These are phyloP conservation scores for Stegostoma tigrinum DNA, from an alignment of 2,113 vertebrate genomes.

Conservation along the genomic window DNA sequence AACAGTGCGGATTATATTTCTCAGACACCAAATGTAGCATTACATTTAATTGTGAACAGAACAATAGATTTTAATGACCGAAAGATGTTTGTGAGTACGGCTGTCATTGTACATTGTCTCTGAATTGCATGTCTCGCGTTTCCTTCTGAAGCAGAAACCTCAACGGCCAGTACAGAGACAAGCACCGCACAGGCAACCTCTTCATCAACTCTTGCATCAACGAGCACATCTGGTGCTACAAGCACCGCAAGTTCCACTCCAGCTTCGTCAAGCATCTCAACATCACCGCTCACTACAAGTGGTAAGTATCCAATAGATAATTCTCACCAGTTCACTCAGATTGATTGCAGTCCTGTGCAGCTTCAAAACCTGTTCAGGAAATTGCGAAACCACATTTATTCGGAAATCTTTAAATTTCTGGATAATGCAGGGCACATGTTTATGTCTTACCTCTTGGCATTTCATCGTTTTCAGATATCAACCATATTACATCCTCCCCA, in stretches of 20 bases:
- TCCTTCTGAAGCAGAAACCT: not conserved
- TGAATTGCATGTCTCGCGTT: not conserved
- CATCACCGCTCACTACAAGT: not conserved
- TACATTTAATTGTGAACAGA: not conserved
- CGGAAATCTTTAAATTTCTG: no score
- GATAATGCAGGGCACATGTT: no score
- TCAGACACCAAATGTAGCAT: no score
- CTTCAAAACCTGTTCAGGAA: no score
- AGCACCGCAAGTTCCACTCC: not conserved
- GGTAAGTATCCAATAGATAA: not conserved
- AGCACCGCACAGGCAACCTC: not conserved
- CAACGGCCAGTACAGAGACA: not conserved
- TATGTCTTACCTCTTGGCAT: no score
- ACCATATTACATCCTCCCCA: no score
- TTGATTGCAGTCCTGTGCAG: no score
- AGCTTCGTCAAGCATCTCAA: not conserved
- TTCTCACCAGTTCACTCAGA: no score
- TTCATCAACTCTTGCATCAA: not conserved
- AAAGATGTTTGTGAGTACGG: not conserved
- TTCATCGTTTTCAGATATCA: no score
- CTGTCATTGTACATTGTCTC: not conserved
- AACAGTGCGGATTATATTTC: accelerated
- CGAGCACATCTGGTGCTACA: not conserved
- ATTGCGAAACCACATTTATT: no score
- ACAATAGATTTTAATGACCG: accelerated